Evolutionary conservation across 2,888 invertebrate genomes (phyloP).

Genomic region (Apamea monoglypha): DNA sequence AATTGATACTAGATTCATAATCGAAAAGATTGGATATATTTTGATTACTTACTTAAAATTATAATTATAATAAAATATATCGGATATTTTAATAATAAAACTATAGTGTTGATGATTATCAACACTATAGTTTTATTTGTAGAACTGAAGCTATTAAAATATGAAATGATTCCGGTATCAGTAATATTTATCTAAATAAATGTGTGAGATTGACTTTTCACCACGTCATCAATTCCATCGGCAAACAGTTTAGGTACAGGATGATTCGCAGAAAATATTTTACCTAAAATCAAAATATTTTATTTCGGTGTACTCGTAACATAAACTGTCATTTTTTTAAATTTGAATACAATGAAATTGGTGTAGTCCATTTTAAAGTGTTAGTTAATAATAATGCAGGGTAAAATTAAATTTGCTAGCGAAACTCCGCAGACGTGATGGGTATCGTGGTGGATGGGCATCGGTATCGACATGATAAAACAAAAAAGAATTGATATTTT

Average conservation of each 20-base stretch:
- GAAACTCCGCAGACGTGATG: neutral
- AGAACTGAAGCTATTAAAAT: constrained; percentile 47
- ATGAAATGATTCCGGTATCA: constrained; percentile 61
- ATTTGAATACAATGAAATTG: neutral
- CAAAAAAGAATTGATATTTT: neutral
- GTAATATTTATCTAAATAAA: constrained; percentile 68
- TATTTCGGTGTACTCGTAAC: neutral
- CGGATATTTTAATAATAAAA: neutral
- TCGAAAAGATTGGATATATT: neutral
- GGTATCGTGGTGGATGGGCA: neutral
- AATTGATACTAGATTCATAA: neutral
- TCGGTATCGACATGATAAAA: neutral
- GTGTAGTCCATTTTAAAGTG: neutral
- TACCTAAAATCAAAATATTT: neutral
- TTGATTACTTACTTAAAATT: neutral
- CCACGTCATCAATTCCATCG: constrained; percentile 71
- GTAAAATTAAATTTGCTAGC: neutral
- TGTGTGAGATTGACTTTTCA: constrained; percentile 70
- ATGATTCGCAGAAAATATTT: constrained; percentile 46
- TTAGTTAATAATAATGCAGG: neutral
- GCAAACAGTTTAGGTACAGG: constrained; percentile 61
- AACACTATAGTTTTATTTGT: constrained; percentile 43
- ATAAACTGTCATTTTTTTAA: neutral
- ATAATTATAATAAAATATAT: neutral
- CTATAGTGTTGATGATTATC: neutral